A percentile compares a stretch with the other conserved stretches of the same genome.
These are phyloP conservation scores for Tetranychus cinnabarinus DNA, from an alignment of 1,140 invertebrate genomes.

Conservation along the genomic window DNA sequence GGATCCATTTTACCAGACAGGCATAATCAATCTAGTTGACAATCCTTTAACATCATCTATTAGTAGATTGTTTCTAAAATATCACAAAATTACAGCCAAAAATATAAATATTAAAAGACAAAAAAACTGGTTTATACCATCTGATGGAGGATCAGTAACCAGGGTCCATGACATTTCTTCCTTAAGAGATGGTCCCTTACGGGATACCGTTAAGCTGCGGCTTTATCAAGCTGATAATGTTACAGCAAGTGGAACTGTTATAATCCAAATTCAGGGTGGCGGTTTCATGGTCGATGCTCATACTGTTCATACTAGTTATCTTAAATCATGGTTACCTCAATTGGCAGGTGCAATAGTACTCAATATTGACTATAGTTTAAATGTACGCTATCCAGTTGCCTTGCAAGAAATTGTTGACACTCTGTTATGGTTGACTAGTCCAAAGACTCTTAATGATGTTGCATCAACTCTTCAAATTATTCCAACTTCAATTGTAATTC, in stretches of 20 bases:
- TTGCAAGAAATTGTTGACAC: conserved; percentile 80
- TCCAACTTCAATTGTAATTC: conserved; percentile 21
- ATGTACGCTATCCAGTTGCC: conserved; percentile 43
- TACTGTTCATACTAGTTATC: too few relatives aligned
- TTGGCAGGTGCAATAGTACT: conserved; percentile 39
- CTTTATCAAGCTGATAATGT: too few relatives aligned
- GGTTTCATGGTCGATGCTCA: too few relatives aligned
- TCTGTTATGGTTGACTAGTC: conserved; percentile 55
- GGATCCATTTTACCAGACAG: not conserved
- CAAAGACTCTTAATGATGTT: conserved; percentile 19
- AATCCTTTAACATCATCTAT: not conserved
- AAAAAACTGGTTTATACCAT: not conserved
- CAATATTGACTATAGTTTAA: conserved; percentile 69
- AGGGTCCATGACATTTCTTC: not conserved
- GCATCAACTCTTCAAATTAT: conserved; percentile 15
- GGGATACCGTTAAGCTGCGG: too few relatives aligned
- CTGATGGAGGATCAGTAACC: not conserved
- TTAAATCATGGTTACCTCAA: not conserved
- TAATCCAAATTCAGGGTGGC: too few relatives aligned
- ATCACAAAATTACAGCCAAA: not conserved
- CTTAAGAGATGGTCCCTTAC: not conserved
- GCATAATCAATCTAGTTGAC: not conserved
- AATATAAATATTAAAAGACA: not conserved
- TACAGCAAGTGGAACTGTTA: too few relatives aligned
- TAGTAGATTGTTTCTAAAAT: not conserved